Percentiles rank a stretch among this genome's conserved stretches.
These are phyloP conservation scores for Styela plicata DNA, from an alignment of 23 tunicate species.

Conservation along the genomic window DNA sequence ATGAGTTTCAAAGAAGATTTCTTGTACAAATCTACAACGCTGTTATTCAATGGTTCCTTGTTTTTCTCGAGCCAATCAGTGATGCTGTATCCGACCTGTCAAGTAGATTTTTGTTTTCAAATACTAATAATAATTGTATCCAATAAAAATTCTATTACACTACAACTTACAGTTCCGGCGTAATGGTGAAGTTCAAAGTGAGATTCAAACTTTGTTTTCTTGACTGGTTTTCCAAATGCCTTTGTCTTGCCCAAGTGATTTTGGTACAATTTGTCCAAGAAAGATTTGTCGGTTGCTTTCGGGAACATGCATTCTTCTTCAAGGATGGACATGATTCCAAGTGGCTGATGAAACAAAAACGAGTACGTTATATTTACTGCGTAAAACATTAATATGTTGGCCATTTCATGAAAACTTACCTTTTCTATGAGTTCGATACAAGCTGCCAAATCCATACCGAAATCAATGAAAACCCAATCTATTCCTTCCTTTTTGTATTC, in stretches of 20 bases:
- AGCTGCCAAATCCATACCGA: constrained; percentile 99
- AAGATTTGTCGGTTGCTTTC: constrained; percentile 87
- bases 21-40: constrained; percentile 83
- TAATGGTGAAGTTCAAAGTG: constrained; percentile 93
- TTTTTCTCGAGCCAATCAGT: constrained; percentile 89
- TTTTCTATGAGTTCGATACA: constrained; percentile 96
- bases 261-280: constrained; percentile 86
- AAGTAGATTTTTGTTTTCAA: neutral
- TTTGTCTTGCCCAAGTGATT: constrained; percentile 86
- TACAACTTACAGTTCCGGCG: constrained; percentile 81
- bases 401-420: constrained; percentile 29
- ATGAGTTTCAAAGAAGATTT: constrained; percentile 76
- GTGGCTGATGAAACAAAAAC: constrained; percentile 44
- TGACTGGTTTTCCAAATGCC: constrained; percentile 84
- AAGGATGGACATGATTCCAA: constrained; percentile 94
- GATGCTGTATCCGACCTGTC: constrained; percentile 88
- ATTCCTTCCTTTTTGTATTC: constrained; percentile 99
- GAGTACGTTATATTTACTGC: neutral
- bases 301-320: constrained; percentile 99
- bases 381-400: too few species aligned
- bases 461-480: constrained; percentile 97
- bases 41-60: constrained; percentile 94
- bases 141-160: too few species aligned
- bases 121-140: too few species aligned
- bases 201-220: constrained; percentile 85